Evolutionary conservation across 2,113 vertebrate genomes (phyloP).

Genomic region (Ranitomeya imitator): DNA sequence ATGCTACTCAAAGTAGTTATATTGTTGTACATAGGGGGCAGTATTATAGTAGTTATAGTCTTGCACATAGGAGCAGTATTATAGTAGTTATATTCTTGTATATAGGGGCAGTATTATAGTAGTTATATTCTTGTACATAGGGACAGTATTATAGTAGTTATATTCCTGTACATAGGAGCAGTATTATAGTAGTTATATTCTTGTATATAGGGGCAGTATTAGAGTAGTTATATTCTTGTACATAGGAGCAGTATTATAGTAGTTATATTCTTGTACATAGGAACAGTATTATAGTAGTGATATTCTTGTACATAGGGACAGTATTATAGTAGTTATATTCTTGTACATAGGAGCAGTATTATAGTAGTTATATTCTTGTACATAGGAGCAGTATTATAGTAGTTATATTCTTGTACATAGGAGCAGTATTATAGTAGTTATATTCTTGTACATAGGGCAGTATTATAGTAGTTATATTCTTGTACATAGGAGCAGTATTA

Average conservation of each 20-base stretch:
- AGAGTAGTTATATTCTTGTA: constrained; percentile 1
- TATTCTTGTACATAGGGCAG: no score
- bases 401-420: neutral
- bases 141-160: neutral
- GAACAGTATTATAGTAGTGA: neutral
- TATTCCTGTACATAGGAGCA: neutral
- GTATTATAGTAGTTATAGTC: no score
- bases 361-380: constrained; percentile 2
- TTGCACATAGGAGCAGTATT: no score
- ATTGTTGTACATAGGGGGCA: no score
- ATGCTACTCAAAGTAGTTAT: no score
- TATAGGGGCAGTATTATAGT: no score
- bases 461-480: no score
- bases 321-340: constrained; percentile 6
- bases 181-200: neutral
- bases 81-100: no score
- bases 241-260: neutral
- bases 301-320: neutral
- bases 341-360: neutral
- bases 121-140: no score
- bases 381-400: neutral
- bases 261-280: neutral
- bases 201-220: neutral
- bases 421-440: neutral
- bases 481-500: no score